Conservation (phyloP, 1,140 invertebrate species). For the Heliconius congener region DNA sequence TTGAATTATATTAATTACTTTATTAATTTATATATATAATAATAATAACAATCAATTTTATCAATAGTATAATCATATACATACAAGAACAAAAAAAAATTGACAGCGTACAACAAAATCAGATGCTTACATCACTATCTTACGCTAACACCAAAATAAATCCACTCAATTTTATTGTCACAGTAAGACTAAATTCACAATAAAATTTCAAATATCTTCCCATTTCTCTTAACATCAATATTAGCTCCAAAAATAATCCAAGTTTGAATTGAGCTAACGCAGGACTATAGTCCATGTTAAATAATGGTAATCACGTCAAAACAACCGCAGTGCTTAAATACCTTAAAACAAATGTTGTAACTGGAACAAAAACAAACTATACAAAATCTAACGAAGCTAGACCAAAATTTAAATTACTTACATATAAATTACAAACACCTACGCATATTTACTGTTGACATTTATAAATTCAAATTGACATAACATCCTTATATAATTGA, state of each 20-base stretch:
- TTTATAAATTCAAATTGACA: constrained; percentile 14
- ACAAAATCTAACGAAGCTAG: background rate
- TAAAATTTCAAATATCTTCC: constrained; percentile 7
- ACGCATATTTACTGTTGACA: constrained; percentile 11
- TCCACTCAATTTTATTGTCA: constrained; percentile 11
- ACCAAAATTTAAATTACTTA: constrained; percentile 22
- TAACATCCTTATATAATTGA: constrained; percentile 17
- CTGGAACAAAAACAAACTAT: constrained; percentile 1
- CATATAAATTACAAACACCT: constrained; percentile 22
- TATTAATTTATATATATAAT: background rate
- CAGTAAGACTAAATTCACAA: constrained; percentile 12
- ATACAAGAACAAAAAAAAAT: background rate
- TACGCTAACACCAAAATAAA: constrained; percentile 9
- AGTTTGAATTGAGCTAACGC: background rate
- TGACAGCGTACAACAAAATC: background rate
- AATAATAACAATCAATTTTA: background rate
- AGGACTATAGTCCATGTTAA: constrained; percentile 8
- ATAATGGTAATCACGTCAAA: constrained; percentile 6
- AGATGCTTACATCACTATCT: constrained; percentile 4
- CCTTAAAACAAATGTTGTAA: background rate
- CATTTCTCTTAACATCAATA: constrained; percentile 4
- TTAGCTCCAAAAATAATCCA: constrained; percentile 5
- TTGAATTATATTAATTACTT: constrained; percentile 4
- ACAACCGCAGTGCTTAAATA: background rate
- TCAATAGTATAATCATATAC: constrained; percentile 1